phyloP scores from a whole-genome alignment of 2,797 vertebrate species.

The Anguilla megastoma region DNA sequence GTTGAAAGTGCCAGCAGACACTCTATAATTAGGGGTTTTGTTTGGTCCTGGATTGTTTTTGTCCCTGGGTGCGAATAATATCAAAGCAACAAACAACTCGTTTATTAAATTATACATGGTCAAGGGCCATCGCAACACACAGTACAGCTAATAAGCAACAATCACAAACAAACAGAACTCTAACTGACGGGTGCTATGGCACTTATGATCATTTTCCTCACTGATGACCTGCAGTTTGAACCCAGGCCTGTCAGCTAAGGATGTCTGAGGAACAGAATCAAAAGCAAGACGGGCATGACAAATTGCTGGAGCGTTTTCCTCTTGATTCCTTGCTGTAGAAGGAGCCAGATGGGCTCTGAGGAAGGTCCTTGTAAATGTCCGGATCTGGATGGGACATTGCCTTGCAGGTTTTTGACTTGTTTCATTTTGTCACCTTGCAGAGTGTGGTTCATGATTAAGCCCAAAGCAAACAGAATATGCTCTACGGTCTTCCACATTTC shows the following conservation, averaged over 20 bases:
- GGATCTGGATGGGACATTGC: neutral
- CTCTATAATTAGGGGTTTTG: neutral
- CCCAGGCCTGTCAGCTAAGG: neutral
- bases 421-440: neutral
- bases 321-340: conserved; percentile 24
- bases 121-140: neutral
- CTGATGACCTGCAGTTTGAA: neutral
- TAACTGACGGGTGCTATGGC: neutral
- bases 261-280: conserved; percentile 34
- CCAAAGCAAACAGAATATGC: neutral
- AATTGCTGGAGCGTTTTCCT: conserved; percentile 11
- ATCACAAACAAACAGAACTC: neutral
- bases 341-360: conserved; percentile 34
- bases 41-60: neutral
- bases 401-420: neutral
- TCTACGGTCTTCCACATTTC: neutral
- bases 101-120: conserved; percentile 13
- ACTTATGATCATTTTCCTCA: neutral
- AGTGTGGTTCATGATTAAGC: neutral
- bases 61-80: neutral
- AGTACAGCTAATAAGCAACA: neutral
- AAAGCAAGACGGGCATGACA: conserved; percentile 38
- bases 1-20: neutral
- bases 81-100: neutral
- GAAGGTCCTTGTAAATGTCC: neutral